Conservation (phyloP, 2,113 vertebrate species). For the Dicaeum eximium region DNA sequence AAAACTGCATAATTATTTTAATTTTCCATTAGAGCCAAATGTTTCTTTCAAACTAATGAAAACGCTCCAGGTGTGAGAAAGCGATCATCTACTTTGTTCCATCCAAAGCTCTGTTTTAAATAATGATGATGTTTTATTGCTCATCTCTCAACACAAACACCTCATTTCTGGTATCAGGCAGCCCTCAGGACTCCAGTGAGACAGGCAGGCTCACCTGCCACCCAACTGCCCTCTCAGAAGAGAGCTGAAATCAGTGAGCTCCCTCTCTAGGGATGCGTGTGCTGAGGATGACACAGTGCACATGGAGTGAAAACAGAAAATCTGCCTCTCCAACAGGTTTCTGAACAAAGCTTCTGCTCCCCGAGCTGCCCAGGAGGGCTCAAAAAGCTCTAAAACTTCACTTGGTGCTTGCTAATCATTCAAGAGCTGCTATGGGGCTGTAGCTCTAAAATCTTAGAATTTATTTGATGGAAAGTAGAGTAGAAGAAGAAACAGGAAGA, state of each 20-base stretch:
- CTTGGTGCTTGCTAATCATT: neutral
- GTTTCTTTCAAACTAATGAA: neutral
- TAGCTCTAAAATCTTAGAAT: neutral
- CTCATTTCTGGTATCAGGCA: fast-evolving
- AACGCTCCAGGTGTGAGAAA: neutral
- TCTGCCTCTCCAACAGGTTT: neutral
- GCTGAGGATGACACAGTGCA: neutral
- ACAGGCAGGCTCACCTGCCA: neutral
- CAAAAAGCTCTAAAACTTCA: neutral
- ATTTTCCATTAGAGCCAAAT: neutral
- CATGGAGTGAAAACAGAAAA: neutral
- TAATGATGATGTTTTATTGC: neutral
- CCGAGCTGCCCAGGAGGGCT: neutral
- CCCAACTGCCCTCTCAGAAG: fast-evolving
- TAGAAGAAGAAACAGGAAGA: neutral
- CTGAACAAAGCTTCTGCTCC: neutral
- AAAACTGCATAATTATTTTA: neutral
- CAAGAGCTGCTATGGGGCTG: neutral
- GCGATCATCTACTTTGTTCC: neutral
- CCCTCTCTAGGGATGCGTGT: fast-evolving
- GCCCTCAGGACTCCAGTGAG: neutral
- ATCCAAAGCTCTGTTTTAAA: neutral
- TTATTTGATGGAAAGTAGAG: neutral
- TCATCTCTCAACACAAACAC: neutral
- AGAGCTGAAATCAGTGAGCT: neutral